Percentiles rank a stretch among this genome's conserved stretches.
Evolutionary conservation across 2,797 vertebrate species (phyloP).

Genomic region (Falco columbarius): DNA sequence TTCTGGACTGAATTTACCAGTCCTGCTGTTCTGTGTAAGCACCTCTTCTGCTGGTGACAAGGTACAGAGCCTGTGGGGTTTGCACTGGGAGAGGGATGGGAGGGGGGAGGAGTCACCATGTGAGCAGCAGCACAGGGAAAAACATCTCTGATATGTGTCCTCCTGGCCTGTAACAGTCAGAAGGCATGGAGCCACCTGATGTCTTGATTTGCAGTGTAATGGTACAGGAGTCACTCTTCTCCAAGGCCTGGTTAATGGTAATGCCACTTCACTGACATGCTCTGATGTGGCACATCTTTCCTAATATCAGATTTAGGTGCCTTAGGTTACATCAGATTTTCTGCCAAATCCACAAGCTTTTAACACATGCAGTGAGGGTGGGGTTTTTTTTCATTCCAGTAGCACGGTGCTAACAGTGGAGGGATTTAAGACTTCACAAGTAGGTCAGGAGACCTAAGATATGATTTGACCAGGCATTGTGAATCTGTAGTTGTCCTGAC

Average conservation of each 20-base stretch:
- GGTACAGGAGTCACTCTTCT: neutral
- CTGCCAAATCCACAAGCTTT: neutral
- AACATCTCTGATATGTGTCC: fast-evolving
- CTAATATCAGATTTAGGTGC: neutral
- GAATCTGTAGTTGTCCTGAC: neutral
- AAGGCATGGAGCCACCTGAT: neutral
- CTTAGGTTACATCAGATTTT: neutral
- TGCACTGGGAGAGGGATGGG: neutral
- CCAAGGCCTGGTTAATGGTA: neutral
- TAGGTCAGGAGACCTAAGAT: neutral
- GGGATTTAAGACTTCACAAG: neutral
- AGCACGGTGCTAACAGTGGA: neutral
- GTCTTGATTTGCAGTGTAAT: neutral
- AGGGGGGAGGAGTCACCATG: neutral
- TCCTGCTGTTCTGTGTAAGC: neutral
- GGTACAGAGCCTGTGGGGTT: neutral
- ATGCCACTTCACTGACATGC: neutral
- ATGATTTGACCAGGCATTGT: neutral
- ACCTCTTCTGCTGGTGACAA: neutral
- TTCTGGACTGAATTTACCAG: neutral
- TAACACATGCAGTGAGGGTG: neutral
- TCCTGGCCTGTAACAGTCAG: neutral
- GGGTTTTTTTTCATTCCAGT: neutral
- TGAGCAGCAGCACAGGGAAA: neutral
- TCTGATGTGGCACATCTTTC: neutral